Evolutionary conservation across 2,888 invertebrate genomes (phyloP).

Genomic region (Nephrotoma appendiculata): DNA sequence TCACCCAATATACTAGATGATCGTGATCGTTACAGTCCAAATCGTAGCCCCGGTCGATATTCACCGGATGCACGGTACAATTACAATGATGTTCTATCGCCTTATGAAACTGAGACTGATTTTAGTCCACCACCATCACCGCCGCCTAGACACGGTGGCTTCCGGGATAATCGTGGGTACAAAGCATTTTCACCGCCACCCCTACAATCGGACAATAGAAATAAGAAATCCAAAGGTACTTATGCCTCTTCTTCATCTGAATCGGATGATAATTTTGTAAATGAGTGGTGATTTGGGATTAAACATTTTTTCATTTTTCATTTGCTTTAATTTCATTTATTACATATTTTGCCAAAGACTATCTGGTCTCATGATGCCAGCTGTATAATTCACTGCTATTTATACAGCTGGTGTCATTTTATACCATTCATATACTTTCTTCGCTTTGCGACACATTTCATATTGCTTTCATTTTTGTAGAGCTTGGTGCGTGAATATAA

Average conservation of each 20-base stretch:
- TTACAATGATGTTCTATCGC: constrained; percentile 31
- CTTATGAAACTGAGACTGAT: constrained; percentile 48
- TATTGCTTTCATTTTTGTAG: background rate
- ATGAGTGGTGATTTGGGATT: background rate
- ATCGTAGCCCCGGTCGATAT: constrained; percentile 31
- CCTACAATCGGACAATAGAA: constrained; percentile 9
- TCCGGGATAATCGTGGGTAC: constrained; percentile 15
- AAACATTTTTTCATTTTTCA: background rate
- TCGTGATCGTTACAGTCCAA: constrained; percentile 29
- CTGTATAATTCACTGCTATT: background rate
- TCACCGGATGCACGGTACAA: constrained; percentile 38
- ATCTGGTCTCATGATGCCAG: background rate
- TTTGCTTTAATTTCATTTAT: background rate
- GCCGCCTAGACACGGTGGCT: constrained; percentile 32
- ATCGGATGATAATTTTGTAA: constrained; percentile 1
- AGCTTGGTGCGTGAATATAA: background rate
- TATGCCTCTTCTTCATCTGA: constrained; percentile 5
- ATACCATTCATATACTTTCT: background rate
- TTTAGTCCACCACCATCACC: constrained; percentile 50
- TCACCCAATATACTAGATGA: constrained; percentile 22
- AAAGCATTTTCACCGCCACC: constrained; percentile 10
- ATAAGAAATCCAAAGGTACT: constrained; percentile 13
- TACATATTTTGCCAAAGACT: background rate
- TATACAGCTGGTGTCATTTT: background rate
- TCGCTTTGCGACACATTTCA: background rate